These are phyloP conservation scores for Hypotaenidia okinawae DNA, from an alignment of 2,797 vertebrate species.

Conservation along the genomic window DNA sequence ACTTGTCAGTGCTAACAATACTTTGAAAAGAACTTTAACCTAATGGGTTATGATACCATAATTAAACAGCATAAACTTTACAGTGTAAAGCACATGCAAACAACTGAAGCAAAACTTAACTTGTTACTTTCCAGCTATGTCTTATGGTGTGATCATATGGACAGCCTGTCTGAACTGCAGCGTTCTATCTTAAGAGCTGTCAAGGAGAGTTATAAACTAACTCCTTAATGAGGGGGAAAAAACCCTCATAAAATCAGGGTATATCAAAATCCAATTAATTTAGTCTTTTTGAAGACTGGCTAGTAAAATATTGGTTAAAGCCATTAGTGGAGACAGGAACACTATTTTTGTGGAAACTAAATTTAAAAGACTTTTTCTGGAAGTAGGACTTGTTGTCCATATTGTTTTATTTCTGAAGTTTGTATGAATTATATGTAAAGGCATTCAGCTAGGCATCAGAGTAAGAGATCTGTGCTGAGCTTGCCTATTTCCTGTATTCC, in stretches of 20 bases:
- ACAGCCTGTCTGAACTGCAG: not conserved
- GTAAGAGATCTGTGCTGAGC: not conserved
- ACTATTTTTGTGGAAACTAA: not conserved
- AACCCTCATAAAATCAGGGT: not conserved
- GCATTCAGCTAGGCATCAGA: not conserved
- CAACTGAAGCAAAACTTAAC: not conserved
- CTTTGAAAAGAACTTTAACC: not conserved
- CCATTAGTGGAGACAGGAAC: not conserved
- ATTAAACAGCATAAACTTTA: not conserved
- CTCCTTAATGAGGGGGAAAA: not conserved
- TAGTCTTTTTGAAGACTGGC: not conserved
- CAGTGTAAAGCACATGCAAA: not conserved
- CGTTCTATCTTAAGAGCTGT: not conserved
- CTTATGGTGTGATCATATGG: not conserved
- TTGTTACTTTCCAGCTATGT: not conserved
- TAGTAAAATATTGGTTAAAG: not conserved
- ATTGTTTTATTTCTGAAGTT: not conserved
- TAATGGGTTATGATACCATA: fast-evolving
- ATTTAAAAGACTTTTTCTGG: not conserved
- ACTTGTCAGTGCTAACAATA: not conserved
- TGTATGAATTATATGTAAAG: not conserved
- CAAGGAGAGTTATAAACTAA: not conserved
- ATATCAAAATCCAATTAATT: not conserved
- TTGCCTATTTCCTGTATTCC: not conserved
- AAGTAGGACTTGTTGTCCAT: not conserved